Evolutionary conservation across 2,888 invertebrate genomes (phyloP), one percentile per base, ranked within the genome.

Genomic region (Protodeltote pygarga): DNA sequence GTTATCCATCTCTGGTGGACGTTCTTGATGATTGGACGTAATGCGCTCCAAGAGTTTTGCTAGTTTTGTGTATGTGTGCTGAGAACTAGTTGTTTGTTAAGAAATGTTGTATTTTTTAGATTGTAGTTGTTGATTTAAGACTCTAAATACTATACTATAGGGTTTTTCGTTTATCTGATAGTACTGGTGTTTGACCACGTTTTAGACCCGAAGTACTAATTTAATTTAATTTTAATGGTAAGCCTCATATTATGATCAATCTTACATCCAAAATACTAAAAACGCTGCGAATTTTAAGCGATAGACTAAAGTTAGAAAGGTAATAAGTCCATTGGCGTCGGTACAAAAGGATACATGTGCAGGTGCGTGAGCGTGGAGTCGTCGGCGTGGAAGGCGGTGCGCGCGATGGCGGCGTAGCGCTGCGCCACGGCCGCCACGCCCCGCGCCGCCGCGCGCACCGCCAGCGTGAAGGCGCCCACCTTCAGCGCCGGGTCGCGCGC

Each of bases 41-140:
- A 96, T 93, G 38, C 94, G 93, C 71, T 97, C 96, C 5, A 97
- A 93, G 58, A 95, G 95, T 58, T 95, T 94, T 0, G 95, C 95
- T 75, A 97, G 89, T 37, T 97, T 90, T 19, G 94, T 93, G 81
- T 97, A 97, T 59, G 96, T 95, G 86, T 97, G 95, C 75, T 97
- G 96, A 19, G 96, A 92, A 68, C 96, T 96, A 76, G 1, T 5
- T 4, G 0, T 2, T 5, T 5, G 68, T 69, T 71, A 44, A 73
- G 75, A 64, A 58, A 34, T 10, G 5, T n/a, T 9, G 6, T 6
- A 6, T n/a, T 15, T 14, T 2, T 10, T n/a, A n/a, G n/a, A n/a
- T n/a, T n/a, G n/a, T n/a, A n/a, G n/a, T n/a, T n/a, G n/a, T n/a
- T n/a, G n/a, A n/a, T n/a, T n/a, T n/a, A n/a, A n/a, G n/a, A n/a